phyloP scores from a whole-genome alignment of 2,888 invertebrate species.

The Oscheius sp. region DNA sequence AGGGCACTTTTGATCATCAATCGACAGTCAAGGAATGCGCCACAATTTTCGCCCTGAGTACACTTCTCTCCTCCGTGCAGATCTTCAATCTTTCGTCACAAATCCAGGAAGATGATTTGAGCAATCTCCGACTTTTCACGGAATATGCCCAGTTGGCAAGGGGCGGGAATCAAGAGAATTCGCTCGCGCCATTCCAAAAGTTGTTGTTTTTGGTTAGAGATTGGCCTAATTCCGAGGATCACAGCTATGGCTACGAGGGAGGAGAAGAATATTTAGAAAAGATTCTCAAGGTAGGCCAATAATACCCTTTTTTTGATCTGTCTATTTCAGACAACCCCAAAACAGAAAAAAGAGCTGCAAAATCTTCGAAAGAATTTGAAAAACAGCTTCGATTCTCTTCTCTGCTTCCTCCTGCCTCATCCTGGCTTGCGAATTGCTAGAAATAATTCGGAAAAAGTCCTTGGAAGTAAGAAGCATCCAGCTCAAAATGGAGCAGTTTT shows the following conservation, averaged over 20 bases:
- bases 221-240: slow-evolving; percentile 97
- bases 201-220: slow-evolving; percentile 91
- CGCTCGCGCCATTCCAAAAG: slow-evolving; percentile 80
- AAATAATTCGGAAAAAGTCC: slow-evolving; percentile 93
- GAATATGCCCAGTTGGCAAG: slow-evolving; percentile 94
- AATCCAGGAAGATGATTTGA: slow-evolving; percentile 94
- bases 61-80: slow-evolving; percentile 86
- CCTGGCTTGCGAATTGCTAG: slow-evolving; percentile 97
- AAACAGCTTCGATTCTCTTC: slow-evolving; percentile 91
- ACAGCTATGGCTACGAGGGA: slow-evolving; percentile 86
- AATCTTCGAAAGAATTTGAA: slow-evolving; percentile 76
- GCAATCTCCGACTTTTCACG: slow-evolving; percentile 91
- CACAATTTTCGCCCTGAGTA: slow-evolving; percentile 94
- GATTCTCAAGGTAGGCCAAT: slow-evolving; percentile 80
- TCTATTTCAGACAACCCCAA: slow-evolving; percentile 74
- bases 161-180: slow-evolving; percentile 76
- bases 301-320: too few relatives aligned
- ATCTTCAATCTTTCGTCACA: slow-evolving; percentile 93
- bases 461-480: slow-evolving; percentile 90
- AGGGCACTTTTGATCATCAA: slow-evolving; percentile 93
- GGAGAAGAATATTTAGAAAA: slow-evolving; percentile 87
- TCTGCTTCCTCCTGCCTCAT: slow-evolving; percentile 96
- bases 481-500: slow-evolving; percentile 81
- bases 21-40: slow-evolving; percentile 96
- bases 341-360: slow-evolving; percentile 25